Percentiles rank a stretch among this genome's conserved stretches.
Conservation (phyloP, 2,888 invertebrate species). For the Drosophila incognita region DNA sequence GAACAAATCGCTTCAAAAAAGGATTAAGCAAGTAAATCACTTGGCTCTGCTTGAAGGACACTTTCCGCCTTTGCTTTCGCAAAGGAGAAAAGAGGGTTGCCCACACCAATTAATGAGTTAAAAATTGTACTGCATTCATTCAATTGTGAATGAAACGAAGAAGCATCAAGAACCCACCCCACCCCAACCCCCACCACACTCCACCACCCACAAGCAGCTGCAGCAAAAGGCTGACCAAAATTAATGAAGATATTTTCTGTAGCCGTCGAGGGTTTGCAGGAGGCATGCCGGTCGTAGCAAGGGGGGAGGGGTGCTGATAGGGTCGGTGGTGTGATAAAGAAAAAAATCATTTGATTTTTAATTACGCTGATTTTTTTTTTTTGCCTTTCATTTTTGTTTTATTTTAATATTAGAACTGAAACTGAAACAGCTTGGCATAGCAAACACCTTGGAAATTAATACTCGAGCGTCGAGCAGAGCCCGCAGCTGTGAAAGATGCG, state of each 20-base stretch:
- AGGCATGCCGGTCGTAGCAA: background rate
- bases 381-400: constrained; percentile 5
- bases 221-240: constrained; percentile 66
- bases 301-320: constrained; percentile 3
- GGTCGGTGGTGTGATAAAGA: constrained; percentile 10
- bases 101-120: constrained; percentile 79
- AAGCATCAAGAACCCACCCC: background rate
- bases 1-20: constrained; percentile 66
- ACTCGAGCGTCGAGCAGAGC: constrained; percentile 37
- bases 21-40: constrained; percentile 81
- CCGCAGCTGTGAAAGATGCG: constrained; percentile 52
- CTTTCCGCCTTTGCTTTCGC: constrained; percentile 28
- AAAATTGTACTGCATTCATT: constrained; percentile 77
- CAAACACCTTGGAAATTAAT: constrained; percentile 80
- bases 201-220: constrained; percentile 44
- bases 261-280: constrained; percentile 38
- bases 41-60: constrained; percentile 66
- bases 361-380: constrained; percentile 77
- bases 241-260: constrained; percentile 79
- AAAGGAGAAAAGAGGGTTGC: constrained; percentile 56
- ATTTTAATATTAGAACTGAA: constrained; percentile 65
- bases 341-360: constrained; percentile 80
- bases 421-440: constrained; percentile 73
- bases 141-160: constrained; percentile 57
- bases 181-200: background rate